Evolutionary conservation across 2,797 vertebrate genomes (phyloP), one percentile per base, ranked within the genome.

Genomic region (Ctenopoma kingsleyae): DNA sequence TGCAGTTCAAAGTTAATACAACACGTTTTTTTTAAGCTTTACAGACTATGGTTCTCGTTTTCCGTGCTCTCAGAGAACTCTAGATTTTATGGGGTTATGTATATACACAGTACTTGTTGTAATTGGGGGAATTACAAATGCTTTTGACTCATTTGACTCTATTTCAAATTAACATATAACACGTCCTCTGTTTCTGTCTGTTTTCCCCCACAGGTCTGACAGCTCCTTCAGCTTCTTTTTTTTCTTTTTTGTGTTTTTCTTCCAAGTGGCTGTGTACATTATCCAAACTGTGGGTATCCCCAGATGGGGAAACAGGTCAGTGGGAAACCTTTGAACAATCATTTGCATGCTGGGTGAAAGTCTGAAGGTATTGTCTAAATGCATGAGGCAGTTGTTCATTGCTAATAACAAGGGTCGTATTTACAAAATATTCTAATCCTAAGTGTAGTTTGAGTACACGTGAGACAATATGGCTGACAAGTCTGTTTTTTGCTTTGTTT

Each of bases 151-250:
- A 32, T 32, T 32, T 32, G 30, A 32, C 30, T 32, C 38, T 4
- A 1, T 15, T 40, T 13, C 4, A 40, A 16, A 16, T 38, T 1
- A 41, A 38, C 0, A 3, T 52, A 49, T 47, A 53, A 49, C 27
- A 4, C 54, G 1, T 46, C 32, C 4, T 36, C 11, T 20, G 0
- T 30, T 6, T 46, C 48, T 25, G 8, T 63, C 5, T 66, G 0
- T 59, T 50, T 23, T 67, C 4, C 5, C 70, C 80, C 36, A 52
- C 75, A 99, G 98, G 95, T 96, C 96, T 0, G 98, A 99, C 94
- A 99, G 96, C 88, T 99, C 98, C 90, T 97, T 99, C 96, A 99
- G 94, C 90, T 99, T 99, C 94, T 99, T 99, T 71, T 95, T 96
- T 84, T 99, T 99, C 94, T 99, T 99, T 85, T 97, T 99, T 40